phyloP scores from a whole-genome alignment of 2,113 vertebrate genomes.

The Nesospiza acunhae region DNA sequence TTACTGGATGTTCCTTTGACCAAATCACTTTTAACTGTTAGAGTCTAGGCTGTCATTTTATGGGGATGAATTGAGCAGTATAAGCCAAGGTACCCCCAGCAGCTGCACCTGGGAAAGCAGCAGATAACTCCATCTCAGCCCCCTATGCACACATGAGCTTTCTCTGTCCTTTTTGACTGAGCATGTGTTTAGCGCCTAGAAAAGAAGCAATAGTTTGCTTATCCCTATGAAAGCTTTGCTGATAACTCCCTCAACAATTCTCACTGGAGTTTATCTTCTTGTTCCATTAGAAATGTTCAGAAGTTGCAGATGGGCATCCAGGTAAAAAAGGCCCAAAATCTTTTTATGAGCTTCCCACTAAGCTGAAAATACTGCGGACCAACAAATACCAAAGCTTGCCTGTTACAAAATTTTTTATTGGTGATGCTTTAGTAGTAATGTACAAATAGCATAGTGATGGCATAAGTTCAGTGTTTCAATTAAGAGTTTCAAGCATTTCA shows the following conservation, averaged over 20 bases:
- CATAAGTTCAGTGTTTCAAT: neutral
- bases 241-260: neutral
- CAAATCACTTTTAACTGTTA: neutral
- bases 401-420: neutral
- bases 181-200: neutral
- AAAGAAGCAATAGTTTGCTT: neutral
- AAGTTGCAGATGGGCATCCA: neutral
- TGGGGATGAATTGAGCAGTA: neutral
- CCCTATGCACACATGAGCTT: neutral
- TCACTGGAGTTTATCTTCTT: neutral
- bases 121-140: neutral
- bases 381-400: neutral
- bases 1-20: neutral
- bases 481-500: neutral
- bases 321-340: neutral
- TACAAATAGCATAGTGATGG: neutral
- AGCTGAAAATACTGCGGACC: neutral
- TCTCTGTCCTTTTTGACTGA: neutral
- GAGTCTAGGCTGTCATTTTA: neutral
- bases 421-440: neutral
- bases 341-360: neutral
- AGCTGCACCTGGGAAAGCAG: neutral
- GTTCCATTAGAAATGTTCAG: neutral
- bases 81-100: neutral
- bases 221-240: neutral